These are phyloP conservation scores for Euclidia mi DNA, from an alignment of 2,888 invertebrate species.

Conservation along the genomic window DNA sequence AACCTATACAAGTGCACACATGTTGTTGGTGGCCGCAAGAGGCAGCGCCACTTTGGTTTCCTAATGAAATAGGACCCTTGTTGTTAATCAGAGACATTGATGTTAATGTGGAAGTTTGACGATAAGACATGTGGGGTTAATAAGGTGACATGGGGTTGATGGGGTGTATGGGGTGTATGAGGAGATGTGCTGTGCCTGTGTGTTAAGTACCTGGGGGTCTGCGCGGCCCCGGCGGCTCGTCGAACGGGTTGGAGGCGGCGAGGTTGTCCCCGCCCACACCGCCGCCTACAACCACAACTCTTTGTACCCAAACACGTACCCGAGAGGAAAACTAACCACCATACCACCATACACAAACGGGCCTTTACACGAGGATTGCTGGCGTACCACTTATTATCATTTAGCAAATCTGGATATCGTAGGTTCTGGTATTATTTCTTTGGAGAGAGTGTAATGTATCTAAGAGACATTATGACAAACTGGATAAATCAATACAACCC, in stretches of 20 bases:
- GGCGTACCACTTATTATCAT: too few species aligned
- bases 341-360: slow-evolving; percentile 17
- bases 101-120: slow-evolving; percentile 1
- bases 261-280: slow-evolving; percentile 92
- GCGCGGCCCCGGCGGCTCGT: slow-evolving; percentile 92
- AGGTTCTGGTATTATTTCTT: too few species aligned
- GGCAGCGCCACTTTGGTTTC: too few species aligned
- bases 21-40: too few species aligned
- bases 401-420: too few species aligned
- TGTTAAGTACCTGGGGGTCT: slow-evolving; percentile 87
- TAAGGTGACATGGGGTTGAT: slow-evolving; percentile 49
- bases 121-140: slow-evolving; percentile 74
- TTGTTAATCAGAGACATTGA: too few species aligned
- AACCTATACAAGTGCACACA: too few species aligned
- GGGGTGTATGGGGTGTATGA: slow-evolving; percentile 61
- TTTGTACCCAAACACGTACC: slow-evolving; percentile 62
- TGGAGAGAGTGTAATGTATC: too few species aligned
- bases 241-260: slow-evolving; percentile 96
- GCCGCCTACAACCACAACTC: slow-evolving; percentile 85
- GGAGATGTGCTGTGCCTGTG: slow-evolving; percentile 67
- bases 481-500: too few species aligned
- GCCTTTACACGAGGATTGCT: slow-evolving; percentile 14
- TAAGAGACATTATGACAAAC: too few species aligned
- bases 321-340: slow-evolving; percentile 49
- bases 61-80: too few species aligned